Conservation (phyloP, 1,140 invertebrate genomes). For the Trichonephila clavata region DNA sequence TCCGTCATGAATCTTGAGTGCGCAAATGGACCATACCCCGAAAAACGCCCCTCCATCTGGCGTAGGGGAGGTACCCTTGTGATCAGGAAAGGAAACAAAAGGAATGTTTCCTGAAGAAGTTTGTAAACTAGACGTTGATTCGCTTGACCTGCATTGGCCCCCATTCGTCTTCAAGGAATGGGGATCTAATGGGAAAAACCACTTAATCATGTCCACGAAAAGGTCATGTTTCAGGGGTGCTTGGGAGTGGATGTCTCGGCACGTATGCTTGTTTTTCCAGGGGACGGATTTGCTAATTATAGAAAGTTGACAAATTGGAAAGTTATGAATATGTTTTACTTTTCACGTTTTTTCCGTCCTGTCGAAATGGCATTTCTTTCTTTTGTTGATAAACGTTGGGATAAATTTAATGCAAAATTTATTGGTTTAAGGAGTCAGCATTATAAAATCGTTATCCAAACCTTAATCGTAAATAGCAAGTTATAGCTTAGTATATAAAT, state of each 20-base stretch:
- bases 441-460: too few species aligned
- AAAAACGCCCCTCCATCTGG: slow-evolving; percentile 54
- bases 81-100: slow-evolving; percentile 26
- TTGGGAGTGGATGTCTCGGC: background rate
- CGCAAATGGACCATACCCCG: slow-evolving; percentile 13
- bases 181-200: slow-evolving; percentile 36
- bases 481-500: too few species aligned
- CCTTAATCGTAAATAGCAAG: too few species aligned
- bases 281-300: slow-evolving; percentile 22
- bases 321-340: background rate
- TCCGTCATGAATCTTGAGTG: slow-evolving; percentile 11
- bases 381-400: background rate
- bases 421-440: too few species aligned
- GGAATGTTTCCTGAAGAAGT: background rate
- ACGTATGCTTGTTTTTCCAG: background rate
- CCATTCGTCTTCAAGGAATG: slow-evolving; percentile 54
- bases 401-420: background rate
- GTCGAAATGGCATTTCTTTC: background rate
- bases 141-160: slow-evolving; percentile 50
- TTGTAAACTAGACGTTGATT: slow-evolving; percentile 57
- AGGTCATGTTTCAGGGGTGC: background rate
- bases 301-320: slow-evolving; percentile 25
- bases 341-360: background rate
- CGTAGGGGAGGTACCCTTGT: background rate
- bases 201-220: slow-evolving; percentile 47